These are phyloP conservation scores for Erethizon dorsatum DNA, from an alignment of 2,797 vertebrate species.

Conservation along the genomic window DNA sequence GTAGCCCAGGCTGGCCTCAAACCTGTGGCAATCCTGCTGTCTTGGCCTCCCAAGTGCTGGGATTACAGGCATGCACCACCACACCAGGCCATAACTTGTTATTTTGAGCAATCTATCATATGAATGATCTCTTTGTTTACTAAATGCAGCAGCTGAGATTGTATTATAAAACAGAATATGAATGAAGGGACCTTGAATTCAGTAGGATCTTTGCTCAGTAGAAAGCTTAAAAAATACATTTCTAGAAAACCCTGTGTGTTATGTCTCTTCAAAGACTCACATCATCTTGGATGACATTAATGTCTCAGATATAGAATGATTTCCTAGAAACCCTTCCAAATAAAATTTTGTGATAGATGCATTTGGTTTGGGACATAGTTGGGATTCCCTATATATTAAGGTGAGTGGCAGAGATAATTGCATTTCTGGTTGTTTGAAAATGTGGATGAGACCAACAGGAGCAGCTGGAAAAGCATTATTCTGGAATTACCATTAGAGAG, in stretches of 20 bases:
- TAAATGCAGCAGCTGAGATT: constrained; percentile 70
- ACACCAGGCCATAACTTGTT: constrained; percentile 14
- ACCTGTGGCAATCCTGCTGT: not conserved
- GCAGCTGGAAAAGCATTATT: constrained; percentile 31
- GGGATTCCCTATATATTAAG: constrained; percentile 76
- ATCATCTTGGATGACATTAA: constrained; percentile 40
- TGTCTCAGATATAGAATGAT: constrained; percentile 75
- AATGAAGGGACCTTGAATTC: constrained; percentile 69
- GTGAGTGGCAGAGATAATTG: constrained; percentile 78
- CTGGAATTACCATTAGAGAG: constrained; percentile 53
- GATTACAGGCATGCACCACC: not conserved
- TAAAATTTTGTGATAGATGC: constrained; percentile 75
- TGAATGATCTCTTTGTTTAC: constrained; percentile 77
- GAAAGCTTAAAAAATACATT: constrained; percentile 67
- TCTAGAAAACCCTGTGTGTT: constrained; percentile 44
- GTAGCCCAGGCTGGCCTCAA: not conserved
- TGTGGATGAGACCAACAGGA: constrained; percentile 56
- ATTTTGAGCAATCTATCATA: constrained; percentile 54
- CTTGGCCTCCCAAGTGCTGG: not conserved
- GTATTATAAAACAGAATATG: constrained; percentile 61
- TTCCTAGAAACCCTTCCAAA: constrained; percentile 69
- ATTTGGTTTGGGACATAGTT: constrained; percentile 77
- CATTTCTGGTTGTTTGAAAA: constrained; percentile 59
- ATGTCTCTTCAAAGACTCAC: constrained; percentile 74
- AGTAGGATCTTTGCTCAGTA: constrained; percentile 55